Conservation (phyloP, 2,113 vertebrate species). For the Apus apus region DNA sequence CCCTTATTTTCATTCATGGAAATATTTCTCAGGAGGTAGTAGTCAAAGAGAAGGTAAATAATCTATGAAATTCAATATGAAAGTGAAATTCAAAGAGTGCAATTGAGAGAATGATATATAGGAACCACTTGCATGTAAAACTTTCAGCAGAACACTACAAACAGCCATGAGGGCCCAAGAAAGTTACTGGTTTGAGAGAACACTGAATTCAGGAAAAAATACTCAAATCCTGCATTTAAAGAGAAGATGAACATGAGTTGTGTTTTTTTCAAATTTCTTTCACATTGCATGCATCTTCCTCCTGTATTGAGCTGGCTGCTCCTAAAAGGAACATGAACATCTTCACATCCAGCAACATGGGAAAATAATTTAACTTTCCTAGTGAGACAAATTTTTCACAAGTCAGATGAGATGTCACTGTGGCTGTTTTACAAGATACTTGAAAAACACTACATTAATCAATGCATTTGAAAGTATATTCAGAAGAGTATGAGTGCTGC, state of each 20-base stretch:
- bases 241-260: neutral
- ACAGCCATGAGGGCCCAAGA: neutral
- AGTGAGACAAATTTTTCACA: neutral
- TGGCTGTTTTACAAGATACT: neutral
- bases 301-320: neutral
- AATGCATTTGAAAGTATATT: neutral
- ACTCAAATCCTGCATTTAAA: slow-evolving; percentile 1
- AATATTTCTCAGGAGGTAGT: slow-evolving; percentile 50
- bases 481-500: neutral
- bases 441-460: neutral
- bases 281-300: neutral
- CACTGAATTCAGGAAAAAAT: neutral
- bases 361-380: neutral
- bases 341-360: neutral
- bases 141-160: neutral
- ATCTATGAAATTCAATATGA: slow-evolving; percentile 49
- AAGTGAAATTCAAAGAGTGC: slow-evolving; percentile 41
- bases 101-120: slow-evolving; percentile 20
- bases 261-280: neutral
- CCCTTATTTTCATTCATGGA: slow-evolving; percentile 50
- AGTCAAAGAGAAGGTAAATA: slow-evolving; percentile 56
- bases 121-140: slow-evolving; percentile 5
- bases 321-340: neutral
- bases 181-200: slow-evolving; percentile 35
- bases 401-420: neutral